Evolutionary conservation across 1,140 invertebrate genomes (phyloP), one percentile per base, ranked within the genome.

Genomic region (Phenacoccus solenopsis): DNA sequence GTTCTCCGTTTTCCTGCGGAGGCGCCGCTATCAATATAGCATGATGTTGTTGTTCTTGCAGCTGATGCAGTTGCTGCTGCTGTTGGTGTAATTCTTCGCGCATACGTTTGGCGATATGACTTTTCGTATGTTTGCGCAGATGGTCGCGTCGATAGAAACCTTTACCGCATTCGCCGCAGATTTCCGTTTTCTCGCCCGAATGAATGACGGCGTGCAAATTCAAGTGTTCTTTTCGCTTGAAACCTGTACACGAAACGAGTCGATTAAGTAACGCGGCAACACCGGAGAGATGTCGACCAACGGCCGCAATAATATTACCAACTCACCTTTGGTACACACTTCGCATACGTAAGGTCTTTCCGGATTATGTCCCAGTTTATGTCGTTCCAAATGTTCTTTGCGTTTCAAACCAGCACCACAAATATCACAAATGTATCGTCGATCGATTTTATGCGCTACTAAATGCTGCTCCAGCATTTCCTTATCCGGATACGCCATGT

Each of bases 91-190:
- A 68, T 56, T 87, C 85, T 75, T 88, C 87, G 72, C 87, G 87
- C 1, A 86, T 82, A 25, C 88, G 81, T 75, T 87, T 86, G 21
- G 85, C 83, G 71, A 87, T 80, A 77, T 91, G 89, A 22, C 87
- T 89, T 49, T 87, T 83, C 22, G 88, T 83, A 76, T 76, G 76
- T 71, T 76, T 77, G 28, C 73, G 82, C 61, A 91, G 79, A 77
- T 91, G 90, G 76, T 91, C 90, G 73, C 90, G 90, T n/a, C 90
- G 82, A 77, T 90, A 91, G 75, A 91, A 91, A 22, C 88, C 88
- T 81, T 88, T 88, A 20, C 86, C 85, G 74, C 87, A 88, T 72
- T 88, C 86, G 0, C 75, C 74, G 72, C 80, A 81, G 35, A 78
- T 75, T 77, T 91, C 88, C 1, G 88, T 89, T 78, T 92, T 92